Evolutionary conservation across 2,797 vertebrate genomes (phyloP).

Genomic region (Peromyscus aztecus): DNA sequence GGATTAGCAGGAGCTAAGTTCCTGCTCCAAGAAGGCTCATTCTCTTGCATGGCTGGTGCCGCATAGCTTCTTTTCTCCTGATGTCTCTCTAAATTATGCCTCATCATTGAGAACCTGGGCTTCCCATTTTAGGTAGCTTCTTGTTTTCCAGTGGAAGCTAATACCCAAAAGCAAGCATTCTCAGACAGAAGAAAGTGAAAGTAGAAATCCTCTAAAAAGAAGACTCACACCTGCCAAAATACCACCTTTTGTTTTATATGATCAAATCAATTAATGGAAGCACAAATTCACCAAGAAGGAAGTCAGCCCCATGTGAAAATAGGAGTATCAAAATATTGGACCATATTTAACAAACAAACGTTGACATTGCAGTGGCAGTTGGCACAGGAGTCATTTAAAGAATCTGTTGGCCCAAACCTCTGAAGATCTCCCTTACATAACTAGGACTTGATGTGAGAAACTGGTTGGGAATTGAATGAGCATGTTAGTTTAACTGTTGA

Average conservation of each 20-base stretch:
- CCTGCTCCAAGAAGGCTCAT: neutral
- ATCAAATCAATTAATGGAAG: neutral
- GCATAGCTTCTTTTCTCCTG: no score
- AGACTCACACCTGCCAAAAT: neutral
- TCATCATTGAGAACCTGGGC: neutral
- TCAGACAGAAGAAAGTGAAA: neutral
- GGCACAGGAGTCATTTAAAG: neutral
- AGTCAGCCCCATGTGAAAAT: neutral
- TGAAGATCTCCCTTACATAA: neutral
- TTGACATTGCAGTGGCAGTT: neutral
- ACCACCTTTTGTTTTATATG: neutral
- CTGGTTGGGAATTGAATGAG: neutral
- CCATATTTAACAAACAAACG: slow-evolving; percentile 4
- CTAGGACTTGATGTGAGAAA: neutral
- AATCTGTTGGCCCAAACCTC: neutral
- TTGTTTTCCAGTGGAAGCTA: neutral
- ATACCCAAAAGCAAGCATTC: neutral
- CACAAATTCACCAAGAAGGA: neutral
- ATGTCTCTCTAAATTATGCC: accelerated
- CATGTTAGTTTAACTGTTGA: neutral
- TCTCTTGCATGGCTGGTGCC: neutral
- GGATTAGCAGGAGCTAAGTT: neutral
- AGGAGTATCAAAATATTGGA: neutral
- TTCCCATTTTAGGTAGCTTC: neutral
- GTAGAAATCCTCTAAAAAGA: neutral